Evolutionary conservation across 2,888 invertebrate species (phyloP).

Genomic region (Rotaria socialis): DNA sequence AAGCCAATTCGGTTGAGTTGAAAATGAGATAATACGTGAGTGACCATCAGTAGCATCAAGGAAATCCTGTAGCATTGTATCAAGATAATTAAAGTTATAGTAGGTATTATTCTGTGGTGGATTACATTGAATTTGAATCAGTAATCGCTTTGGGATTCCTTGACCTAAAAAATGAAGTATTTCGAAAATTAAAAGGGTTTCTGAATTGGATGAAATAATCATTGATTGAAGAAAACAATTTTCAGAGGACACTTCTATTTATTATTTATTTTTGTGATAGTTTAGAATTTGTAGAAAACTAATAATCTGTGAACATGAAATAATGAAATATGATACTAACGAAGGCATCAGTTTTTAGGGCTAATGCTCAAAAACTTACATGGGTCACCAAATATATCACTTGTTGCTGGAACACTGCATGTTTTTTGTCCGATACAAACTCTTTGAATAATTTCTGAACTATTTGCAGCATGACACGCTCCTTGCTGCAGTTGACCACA

Average conservation of each 20-base stretch:
- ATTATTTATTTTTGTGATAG: too few species aligned
- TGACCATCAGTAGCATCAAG: constrained; percentile 3
- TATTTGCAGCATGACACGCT: neutral
- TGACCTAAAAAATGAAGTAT: neutral
- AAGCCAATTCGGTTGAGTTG: neutral
- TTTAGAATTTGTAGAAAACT: too few species aligned
- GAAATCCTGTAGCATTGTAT: neutral
- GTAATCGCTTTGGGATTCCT: neutral
- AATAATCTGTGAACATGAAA: too few species aligned
- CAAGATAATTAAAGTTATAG: neutral
- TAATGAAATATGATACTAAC: too few species aligned
- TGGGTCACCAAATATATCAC: neutral
- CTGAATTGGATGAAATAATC: too few species aligned
- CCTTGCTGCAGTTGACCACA: neutral
- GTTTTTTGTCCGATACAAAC: neutral
- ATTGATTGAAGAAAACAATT: too few species aligned
- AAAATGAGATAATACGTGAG: neutral
- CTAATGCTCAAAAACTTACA: too few species aligned
- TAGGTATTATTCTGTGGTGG: constrained; percentile 26
- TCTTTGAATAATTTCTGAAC: neutral
- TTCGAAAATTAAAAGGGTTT: too few species aligned
- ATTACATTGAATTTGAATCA: neutral
- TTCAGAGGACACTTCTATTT: too few species aligned
- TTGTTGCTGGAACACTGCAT: neutral
- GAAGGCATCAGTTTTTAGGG: too few species aligned